Evolutionary conservation across 2,113 vertebrate species (phyloP).

Genomic region (Clarias batrachus): DNA sequence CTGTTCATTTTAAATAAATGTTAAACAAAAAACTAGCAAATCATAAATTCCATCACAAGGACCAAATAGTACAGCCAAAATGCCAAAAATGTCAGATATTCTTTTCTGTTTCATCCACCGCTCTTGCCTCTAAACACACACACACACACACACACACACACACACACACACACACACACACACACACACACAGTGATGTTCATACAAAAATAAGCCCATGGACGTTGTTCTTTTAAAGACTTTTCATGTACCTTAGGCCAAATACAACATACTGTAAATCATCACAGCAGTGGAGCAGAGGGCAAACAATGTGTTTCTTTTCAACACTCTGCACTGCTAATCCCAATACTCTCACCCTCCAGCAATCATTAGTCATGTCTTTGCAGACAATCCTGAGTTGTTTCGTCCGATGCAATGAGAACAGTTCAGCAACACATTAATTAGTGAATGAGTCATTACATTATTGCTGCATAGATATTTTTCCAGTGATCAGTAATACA

Average conservation of each 20-base stretch:
- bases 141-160: not conserved
- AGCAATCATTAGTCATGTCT: slow-evolving; percentile 69
- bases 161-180: not conserved
- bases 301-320: slow-evolving; percentile 44
- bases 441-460: slow-evolving; percentile 65
- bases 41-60: too few species aligned
- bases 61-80: too few species aligned
- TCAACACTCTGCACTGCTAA: slow-evolving; percentile 64
- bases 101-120: too few species aligned
- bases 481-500: slow-evolving; percentile 51
- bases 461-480: slow-evolving; percentile 65
- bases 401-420: slow-evolving; percentile 57
- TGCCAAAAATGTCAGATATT: too few species aligned
- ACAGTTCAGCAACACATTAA: slow-evolving; percentile 65
- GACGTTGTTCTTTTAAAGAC: not conserved
- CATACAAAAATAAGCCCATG: not conserved
- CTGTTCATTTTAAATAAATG: too few species aligned
- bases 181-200: not conserved
- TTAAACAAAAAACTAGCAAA: too few species aligned
- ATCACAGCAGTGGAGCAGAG: slow-evolving; percentile 17
- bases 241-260: not conserved
- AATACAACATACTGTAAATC: slow-evolving; percentile 29
- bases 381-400: slow-evolving; percentile 58
- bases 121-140: not conserved
- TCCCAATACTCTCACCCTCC: slow-evolving; percentile 59